Base-by-base conservation (phyloP, 2,888 invertebrate species). In the Lasiommata megera region DNA sequence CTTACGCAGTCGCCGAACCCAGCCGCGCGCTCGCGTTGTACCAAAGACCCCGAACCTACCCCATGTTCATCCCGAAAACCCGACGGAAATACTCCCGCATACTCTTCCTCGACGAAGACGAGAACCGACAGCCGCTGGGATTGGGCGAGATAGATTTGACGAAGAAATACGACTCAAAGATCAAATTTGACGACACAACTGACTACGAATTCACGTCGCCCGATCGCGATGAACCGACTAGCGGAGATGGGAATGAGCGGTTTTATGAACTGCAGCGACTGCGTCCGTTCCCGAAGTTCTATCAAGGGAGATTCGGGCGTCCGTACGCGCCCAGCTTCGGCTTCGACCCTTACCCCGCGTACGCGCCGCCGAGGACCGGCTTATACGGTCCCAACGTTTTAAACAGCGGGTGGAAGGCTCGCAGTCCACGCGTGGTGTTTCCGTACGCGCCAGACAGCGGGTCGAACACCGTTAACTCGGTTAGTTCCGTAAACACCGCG, bases 361-460 rank as follows among this genome's bases (percentile, higher is more conserved):
- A 70, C 47, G 73, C 81, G 0, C 88, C 89, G 0, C 72, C 77
- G 0, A 69, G 90, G 9, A 85, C 77, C 3, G 78, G 88, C 1
- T 84, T 81, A 47, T 85, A 84, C 37, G 68, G 66, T 3, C 64
- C 79, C 3, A 70, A 59, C 3, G 54, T 56, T 8, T 31, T 44
- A 44, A 51, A n/a, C 14, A 31, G 31, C 36, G 88, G 88, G 0
- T 91, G 91, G 91, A 90, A 89, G 58, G 86, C 91, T 0, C 71
- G 91, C 0, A 88, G 82, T 65, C 91, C 91, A 0, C 71, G 91
- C 1, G 91, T 91, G 1, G 91, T 91, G 47, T 91, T 91, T 44
- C 91, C 91, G 0, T 91, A 90, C 63, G 80, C 82, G 1, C 71
- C 88, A 1, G 85, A 86, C 6, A 84, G 72, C 71, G 76, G 54